Base-by-base conservation (phyloP, 2,888 invertebrate species). In the Drosophila nigricruria region DNA sequence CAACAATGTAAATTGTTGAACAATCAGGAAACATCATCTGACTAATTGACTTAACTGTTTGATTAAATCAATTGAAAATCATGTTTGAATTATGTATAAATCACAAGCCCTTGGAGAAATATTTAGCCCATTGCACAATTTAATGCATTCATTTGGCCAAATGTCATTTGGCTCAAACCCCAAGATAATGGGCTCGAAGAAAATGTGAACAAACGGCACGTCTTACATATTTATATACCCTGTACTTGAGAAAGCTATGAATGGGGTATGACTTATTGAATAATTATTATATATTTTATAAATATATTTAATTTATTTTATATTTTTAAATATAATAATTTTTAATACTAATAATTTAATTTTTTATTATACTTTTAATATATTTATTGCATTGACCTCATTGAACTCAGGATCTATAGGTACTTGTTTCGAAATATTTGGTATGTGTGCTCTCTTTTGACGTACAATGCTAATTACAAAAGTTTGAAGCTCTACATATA, bases 101-200 rank as follows among this genome's bases (percentile, higher is more conserved):
- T 49, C 30, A 42, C 23, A 42, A 36, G 56, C 5, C 52, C 56
- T 57, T 14, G 8, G 56, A 56, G 59, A 69, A 32, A 36, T 36
- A 36, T 30, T 34, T 49, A n/a, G 16, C 12, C n/a, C 27, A n/a
- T 16, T 54, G 50, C 38, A 52, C 20, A 52, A 61, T 56, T 69
- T 70, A 59, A 43, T 70, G 62, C 54, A 79, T 81, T 73, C 67
- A 73, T 79, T 68, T 68, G 52, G 40, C 40, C 30, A 54, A 63
- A 61, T 64, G 52, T 32, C 36, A 32, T 50, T 50, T 54, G 3
- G 16, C 23, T 25, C 34, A 30, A 34, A 18, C 45, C 66, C 30
- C 34, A 32, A 60, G 59, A 54, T 18, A 62, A 3, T 42, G 8
- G 16, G 3, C 30, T 49, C 23, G 6, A 34, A 10, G 56, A 56